Base-by-base conservation (phyloP, 1,140 invertebrate genomes). In the Asobara japonica region DNA sequence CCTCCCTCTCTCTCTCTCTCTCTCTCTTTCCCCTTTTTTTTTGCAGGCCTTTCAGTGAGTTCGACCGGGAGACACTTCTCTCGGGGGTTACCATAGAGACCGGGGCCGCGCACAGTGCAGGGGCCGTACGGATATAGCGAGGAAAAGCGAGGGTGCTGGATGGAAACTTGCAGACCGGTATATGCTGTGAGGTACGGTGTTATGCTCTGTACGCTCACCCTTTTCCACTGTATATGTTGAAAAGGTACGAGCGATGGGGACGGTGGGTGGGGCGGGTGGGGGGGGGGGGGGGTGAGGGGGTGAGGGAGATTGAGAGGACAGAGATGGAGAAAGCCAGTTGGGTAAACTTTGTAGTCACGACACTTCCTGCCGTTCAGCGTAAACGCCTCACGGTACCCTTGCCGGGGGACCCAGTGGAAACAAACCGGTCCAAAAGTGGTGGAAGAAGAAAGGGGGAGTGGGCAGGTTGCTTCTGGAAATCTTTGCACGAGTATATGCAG, bases 291-390 rank as follows among this genome's bases (percentile, higher is more conserved):
- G n/a, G n/a, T n/a, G n/a, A n/a, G n/a, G n/a, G n/a, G n/a, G n/a
- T n/a, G n/a, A n/a, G n/a, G 70, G 25, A 38, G 30, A 33, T 27
- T 20, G 30, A 51, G 13, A 67, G 31, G 66, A 33, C 31, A 71
- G 60, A 73, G 72, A 61, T 31, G 31, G 31, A 48, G 36, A 65
- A 62, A 71, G 65, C 64, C 74, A 74, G 69, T 69, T 66, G 62
- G 74, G 74, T 76, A 80, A 82, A 83, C 80, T 83, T 82, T 72
- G 78, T 78, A 83, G 78, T 81, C 78, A 77, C 79, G 78, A 80
- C 78, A 77, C 79, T 82, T 82, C 80, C 80, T 81, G 79, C 72
- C 74, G 74, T 51, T 74, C 66, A 79, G 69, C 61, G 69, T 73
- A 72, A 69, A 72, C 31, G 31, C 51, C 25, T 67, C 68, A 51